Conservation (phyloP, 2,888 invertebrate genomes). For the Parnassius orleans region DNA sequence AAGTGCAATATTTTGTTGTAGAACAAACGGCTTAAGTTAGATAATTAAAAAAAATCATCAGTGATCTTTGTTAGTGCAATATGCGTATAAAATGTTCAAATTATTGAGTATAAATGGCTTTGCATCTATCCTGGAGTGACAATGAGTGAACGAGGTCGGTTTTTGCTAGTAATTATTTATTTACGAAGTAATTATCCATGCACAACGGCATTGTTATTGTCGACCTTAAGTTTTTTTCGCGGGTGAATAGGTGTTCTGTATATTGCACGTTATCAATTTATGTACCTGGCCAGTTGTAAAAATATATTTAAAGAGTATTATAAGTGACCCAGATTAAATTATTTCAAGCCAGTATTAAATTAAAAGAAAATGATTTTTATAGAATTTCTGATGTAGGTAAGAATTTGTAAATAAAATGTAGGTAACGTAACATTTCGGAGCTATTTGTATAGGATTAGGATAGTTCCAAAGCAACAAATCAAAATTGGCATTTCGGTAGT, state of each 20-base stretch:
- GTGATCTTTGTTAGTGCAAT: conserved; percentile 14
- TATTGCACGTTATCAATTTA: conserved; percentile 20
- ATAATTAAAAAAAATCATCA: background rate
- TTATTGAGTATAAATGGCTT: conserved; percentile 37
- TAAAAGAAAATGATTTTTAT: too few species aligned
- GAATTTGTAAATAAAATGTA: background rate
- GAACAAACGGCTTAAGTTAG: too few species aligned
- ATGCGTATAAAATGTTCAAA: conserved; percentile 20
- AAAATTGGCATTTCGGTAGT: too few species aligned
- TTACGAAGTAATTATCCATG: conserved; percentile 60
- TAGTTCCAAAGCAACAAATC: too few species aligned
- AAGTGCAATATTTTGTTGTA: too few species aligned
- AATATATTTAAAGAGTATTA: background rate
- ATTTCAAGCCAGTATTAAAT: too few species aligned
- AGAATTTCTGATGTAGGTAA: too few species aligned
- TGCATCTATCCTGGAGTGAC: conserved; percentile 45
- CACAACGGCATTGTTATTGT: conserved; percentile 66
- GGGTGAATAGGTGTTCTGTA: conserved; percentile 27
- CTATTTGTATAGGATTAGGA: too few species aligned
- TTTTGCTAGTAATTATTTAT: conserved; percentile 61
- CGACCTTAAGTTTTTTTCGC: conserved; percentile 57
- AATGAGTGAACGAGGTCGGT: conserved; percentile 65
- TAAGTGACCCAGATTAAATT: too few species aligned
- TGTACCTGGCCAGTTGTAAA: conserved; percentile 11
- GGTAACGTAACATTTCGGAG: background rate